Conservation (phyloP, 2,113 vertebrate species). For the Myocastor coypus region DNA sequence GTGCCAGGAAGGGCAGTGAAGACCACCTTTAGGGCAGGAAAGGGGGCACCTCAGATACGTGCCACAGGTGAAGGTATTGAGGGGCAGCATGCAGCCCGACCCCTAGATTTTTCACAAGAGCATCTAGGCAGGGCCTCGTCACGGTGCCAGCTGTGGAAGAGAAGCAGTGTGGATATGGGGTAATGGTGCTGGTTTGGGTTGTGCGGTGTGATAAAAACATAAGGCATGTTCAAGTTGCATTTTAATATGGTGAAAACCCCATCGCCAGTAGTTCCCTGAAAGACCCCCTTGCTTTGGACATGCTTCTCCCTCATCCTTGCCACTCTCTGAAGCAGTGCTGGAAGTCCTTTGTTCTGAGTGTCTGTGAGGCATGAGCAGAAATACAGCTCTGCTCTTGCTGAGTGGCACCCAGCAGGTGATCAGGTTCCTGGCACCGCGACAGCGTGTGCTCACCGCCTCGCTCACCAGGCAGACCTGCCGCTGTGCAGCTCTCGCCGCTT, state of each 20-base stretch:
- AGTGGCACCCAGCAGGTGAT: neutral
- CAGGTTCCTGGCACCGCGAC: neutral
- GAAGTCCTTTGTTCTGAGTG: neutral
- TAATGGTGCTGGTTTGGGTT: rapidly evolving
- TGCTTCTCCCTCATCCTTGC: neutral
- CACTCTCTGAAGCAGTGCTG: neutral
- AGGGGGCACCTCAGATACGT: neutral
- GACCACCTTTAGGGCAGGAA: neutral
- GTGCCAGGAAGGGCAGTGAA: neutral
- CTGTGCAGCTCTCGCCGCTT: neutral
- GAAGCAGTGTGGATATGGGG: neutral
- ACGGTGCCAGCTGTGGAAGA: neutral
- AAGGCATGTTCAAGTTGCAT: neutral
- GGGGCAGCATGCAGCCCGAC: neutral
- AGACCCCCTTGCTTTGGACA: neutral
- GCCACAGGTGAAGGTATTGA: neutral
- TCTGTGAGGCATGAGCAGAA: neutral
- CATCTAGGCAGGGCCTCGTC: neutral
- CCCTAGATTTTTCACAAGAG: neutral
- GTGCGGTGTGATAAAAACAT: neutral
- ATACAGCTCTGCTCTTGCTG: neutral
- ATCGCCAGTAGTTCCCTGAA: neutral
- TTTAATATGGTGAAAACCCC: neutral
- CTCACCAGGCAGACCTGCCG: neutral
- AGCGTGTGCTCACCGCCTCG: neutral